Base-by-base conservation (phyloP, 2,797 vertebrate genomes). In the Coilia nasus region DNA sequence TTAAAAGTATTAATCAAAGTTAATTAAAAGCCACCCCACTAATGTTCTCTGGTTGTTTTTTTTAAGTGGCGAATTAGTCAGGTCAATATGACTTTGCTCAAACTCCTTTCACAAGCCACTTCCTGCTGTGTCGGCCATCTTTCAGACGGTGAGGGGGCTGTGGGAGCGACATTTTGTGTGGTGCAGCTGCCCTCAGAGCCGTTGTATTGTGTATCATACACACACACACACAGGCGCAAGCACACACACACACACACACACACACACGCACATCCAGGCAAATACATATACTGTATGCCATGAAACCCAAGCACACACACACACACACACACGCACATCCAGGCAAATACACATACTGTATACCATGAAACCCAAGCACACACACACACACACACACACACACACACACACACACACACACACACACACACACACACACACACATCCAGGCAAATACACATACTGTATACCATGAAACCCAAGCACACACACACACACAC, bases 1-100 rank as follows among this genome's bases (percentile, higher is more conserved):
- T 41, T 5, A 10, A 21, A 78, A 78, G 71, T 15, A 21, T 78
- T 78, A 78, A 78, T 44, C 71, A 78, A 78, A 44, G 71, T 78
- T 78, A 44, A 78, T 78, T 44, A 78, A 78, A 78, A 41, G 71
- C 31, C 17, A 10, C 71, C 71, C 71, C 19, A 31, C 71, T 78
- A 78, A 78, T 78, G 71, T 44, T 44, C 35, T 78, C 41, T 41
- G 5, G 35, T 21, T 78, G 44, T 31, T 44, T 78, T 78, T 78
- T 78, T 78, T 19, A 78, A 44, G 71, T 78, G 71, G 50, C 50
- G 50, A 54, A 54, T 54, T 54, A 71, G 71, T 44, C 71, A 9
- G 67, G 67, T 75, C 67, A 75, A 75, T 75, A 75, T 14, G 19
- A 78, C 71, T 78, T 78, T 21, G 41, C 35, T 35, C 71, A 78